phyloP scores from a whole-genome alignment of 2,888 invertebrate species.

The Dasypogon diadema region DNA sequence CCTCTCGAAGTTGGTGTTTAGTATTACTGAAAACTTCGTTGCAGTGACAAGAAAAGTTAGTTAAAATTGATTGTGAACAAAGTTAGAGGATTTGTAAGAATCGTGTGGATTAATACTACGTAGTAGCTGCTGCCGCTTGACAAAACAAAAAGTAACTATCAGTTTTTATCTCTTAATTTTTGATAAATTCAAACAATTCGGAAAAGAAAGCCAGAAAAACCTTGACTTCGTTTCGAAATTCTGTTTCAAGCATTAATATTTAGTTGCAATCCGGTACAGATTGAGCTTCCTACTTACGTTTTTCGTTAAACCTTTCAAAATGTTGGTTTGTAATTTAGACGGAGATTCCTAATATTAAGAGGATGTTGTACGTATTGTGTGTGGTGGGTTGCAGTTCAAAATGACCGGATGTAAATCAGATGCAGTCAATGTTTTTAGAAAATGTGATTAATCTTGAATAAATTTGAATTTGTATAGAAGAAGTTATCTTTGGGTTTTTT shows the following conservation, averaged over 20 bases:
- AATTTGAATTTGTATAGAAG: no score
- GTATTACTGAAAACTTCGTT: constrained; percentile 14
- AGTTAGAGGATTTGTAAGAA: not conserved
- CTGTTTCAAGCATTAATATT: not conserved
- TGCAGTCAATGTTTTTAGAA: no score
- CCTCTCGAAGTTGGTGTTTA: constrained; percentile 28
- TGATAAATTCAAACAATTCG: constrained; percentile 12
- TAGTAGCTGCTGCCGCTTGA: no score
- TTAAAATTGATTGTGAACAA: not conserved
- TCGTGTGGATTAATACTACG: not conserved
- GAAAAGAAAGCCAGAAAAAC: constrained; percentile 1
- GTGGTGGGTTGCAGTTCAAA: no score
- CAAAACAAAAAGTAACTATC: constrained; percentile 17
- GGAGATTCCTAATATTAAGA: no score
- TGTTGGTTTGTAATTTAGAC: no score
- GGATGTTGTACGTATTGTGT: no score
- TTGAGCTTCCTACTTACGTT: not conserved
- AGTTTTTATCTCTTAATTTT: not conserved
- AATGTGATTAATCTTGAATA: no score
- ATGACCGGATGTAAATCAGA: no score
- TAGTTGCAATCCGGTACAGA: no score
- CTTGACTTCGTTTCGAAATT: constrained; percentile 15
- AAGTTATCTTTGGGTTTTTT: no score
- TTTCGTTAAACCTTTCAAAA: no score
- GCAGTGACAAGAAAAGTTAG: not conserved